These are phyloP conservation scores for Pandemis corylana DNA, from an alignment of 2,888 invertebrate species.

Conservation along the genomic window DNA sequence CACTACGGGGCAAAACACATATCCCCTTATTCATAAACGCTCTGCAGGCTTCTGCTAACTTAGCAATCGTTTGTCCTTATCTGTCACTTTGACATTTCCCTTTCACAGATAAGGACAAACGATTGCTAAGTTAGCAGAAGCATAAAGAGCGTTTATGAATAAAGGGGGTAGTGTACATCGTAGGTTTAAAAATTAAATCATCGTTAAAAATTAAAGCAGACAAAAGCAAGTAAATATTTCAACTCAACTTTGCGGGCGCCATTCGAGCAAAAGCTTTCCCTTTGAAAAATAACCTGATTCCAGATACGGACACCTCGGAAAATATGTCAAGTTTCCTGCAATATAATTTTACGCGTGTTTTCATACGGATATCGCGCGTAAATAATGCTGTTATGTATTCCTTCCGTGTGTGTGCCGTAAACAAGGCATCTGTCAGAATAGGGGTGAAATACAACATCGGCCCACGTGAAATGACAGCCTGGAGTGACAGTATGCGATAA, in stretches of 20 bases:
- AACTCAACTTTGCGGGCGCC: not conserved
- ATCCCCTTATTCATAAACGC: too few relatives aligned
- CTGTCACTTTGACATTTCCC: too few relatives aligned
- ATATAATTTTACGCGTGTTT: conserved; percentile 24
- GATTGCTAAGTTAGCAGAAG: too few relatives aligned
- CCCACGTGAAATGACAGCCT: conserved; percentile 9
- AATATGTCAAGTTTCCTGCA: conserved; percentile 9
- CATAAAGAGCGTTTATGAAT: too few relatives aligned
- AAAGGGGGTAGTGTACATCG: too few relatives aligned
- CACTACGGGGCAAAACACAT: too few relatives aligned
- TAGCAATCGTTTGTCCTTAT: too few relatives aligned
- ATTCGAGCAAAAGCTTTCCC: not conserved
- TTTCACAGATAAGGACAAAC: too few relatives aligned
- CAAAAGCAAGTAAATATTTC: not conserved
- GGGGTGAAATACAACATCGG: not conserved
- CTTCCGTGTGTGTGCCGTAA: conserved; percentile 19
- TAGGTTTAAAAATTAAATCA: not conserved
- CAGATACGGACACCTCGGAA: not conserved
- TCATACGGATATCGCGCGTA: conserved; percentile 14
- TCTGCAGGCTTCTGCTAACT: too few relatives aligned
- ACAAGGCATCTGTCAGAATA: conserved; percentile 23
- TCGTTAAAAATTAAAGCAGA: not conserved
- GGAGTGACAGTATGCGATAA: not conserved
- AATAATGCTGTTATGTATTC: conserved; percentile 29
- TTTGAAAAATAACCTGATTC: conserved; percentile 5